Percentiles rank a stretch among this genome's conserved stretches.
Conservation (phyloP, 2,113 vertebrate genomes). For the Calidris pugnax region DNA sequence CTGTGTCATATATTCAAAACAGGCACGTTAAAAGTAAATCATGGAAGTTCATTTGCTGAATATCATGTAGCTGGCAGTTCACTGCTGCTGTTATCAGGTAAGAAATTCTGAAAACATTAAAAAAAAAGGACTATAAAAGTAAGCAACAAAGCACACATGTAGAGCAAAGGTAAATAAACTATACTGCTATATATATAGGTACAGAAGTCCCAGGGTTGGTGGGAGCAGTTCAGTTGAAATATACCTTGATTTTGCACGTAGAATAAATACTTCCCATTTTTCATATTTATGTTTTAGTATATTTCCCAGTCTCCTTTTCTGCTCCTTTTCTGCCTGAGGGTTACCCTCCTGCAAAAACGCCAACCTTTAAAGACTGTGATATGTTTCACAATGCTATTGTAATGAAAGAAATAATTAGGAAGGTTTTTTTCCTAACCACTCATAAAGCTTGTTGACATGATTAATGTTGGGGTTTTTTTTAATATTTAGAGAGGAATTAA, state of each 20-base stretch:
- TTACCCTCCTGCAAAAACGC: rapidly evolving
- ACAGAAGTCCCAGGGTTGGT: rapidly evolving
- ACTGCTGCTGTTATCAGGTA: background rate
- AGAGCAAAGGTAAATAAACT: background rate
- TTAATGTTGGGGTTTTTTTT: background rate
- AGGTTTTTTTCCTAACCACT: background rate
- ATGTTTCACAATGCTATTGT: background rate
- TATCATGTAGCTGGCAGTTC: background rate
- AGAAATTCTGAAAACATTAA: background rate
- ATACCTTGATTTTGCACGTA: rapidly evolving
- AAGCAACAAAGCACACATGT: background rate
- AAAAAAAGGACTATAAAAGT: background rate
- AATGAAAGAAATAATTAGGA: background rate
- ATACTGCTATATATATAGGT: background rate
- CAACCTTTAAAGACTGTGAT: background rate
- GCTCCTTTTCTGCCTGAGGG: background rate
- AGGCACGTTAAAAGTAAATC: rapidly evolving
- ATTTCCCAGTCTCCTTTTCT: background rate
- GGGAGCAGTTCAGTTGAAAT: background rate
- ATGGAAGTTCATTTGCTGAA: background rate
- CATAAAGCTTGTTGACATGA: background rate
- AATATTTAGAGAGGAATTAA: background rate
- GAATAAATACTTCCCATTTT: background rate
- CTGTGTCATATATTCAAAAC: background rate
- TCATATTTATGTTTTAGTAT: background rate